Conservation (phyloP, 2,113 vertebrate genomes). For the Diphyllodes magnificus region DNA sequence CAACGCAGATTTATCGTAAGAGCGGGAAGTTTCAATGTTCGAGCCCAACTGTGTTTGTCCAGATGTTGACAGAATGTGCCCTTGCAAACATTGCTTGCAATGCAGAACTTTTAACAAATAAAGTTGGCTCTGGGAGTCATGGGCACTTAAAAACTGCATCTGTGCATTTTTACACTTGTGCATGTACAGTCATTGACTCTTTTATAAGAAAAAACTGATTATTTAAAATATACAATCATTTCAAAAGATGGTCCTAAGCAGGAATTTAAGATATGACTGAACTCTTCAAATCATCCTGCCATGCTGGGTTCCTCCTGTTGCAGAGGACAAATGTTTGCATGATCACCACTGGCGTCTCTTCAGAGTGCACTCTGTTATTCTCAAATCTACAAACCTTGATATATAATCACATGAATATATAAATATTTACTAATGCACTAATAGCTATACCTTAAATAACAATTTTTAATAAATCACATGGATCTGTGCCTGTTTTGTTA, state of each 20-base stretch:
- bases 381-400: neutral
- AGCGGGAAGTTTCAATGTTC: neutral
- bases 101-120: neutral
- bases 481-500: neutral
- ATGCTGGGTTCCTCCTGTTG: neutral
- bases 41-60: neutral
- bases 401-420: neutral
- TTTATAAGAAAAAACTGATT: neutral
- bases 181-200: neutral
- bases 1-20: rapidly evolving
- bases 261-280: neutral
- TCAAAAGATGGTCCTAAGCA: neutral
- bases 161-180: neutral
- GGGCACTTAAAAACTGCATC: neutral
- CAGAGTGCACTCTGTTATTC: neutral
- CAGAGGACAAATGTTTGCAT: neutral
- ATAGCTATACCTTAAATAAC: neutral
- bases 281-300: neutral
- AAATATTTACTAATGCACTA: neutral
- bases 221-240: neutral
- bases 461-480: neutral
- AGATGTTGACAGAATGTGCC: rapidly evolving
- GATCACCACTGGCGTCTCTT: neutral
- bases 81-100: neutral
- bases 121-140: neutral